These are phyloP conservation scores for Esox lucius DNA, from an alignment of 2,797 vertebrate species.

Conservation along the genomic window DNA sequence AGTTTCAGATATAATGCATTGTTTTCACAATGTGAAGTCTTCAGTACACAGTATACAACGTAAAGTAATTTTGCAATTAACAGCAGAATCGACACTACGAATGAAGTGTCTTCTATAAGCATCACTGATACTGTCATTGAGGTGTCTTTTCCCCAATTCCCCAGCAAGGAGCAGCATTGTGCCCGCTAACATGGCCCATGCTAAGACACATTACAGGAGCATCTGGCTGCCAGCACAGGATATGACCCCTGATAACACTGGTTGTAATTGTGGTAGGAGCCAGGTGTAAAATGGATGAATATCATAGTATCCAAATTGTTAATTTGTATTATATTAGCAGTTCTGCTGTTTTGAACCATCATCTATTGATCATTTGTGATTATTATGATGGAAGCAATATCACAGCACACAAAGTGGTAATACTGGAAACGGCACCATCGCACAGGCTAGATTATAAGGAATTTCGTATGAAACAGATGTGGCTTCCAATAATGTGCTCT, in stretches of 20 bases:
- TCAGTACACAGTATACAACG: too few relatives aligned
- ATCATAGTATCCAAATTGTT: conserved; percentile 12
- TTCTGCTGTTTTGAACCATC: conserved; percentile 7
- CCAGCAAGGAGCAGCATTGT: conserved; percentile 2
- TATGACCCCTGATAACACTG: not conserved
- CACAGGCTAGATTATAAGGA: not conserved
- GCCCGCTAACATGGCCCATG: not conserved
- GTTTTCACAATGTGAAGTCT: too few relatives aligned
- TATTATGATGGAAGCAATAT: not conserved
- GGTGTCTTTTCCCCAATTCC: not conserved
- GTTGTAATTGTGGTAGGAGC: not conserved
- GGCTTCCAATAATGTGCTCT: not conserved
- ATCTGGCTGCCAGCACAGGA: not conserved
- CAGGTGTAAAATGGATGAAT: conserved; percentile 17
- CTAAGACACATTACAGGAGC: not conserved
- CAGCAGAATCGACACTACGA: too few relatives aligned
- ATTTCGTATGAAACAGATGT: not conserved
- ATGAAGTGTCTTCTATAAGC: not conserved
- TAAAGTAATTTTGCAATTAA: too few relatives aligned
- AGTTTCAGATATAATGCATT: too few relatives aligned
- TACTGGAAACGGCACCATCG: not conserved
- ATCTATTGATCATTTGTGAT: not conserved
- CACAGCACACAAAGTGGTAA: not conserved
- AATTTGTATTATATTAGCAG: conserved; percentile 5
- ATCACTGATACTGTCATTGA: not conserved